phyloP scores from a whole-genome alignment of 2,888 invertebrate genomes.

The Meteorus colon region DNA sequence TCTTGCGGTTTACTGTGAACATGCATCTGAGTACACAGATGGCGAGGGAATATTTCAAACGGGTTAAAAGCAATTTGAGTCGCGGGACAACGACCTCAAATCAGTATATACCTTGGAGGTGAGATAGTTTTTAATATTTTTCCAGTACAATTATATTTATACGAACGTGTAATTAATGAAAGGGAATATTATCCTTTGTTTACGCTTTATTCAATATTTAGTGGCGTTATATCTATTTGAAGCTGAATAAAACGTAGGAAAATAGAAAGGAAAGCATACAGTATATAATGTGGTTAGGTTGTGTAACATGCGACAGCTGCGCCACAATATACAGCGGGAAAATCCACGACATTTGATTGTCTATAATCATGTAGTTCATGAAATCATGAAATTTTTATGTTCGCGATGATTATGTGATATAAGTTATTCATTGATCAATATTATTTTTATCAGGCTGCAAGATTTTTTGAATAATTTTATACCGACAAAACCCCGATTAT shows the following conservation, averaged over 20 bases:
- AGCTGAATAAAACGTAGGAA: neutral
- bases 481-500: no score
- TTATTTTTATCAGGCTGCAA: no score
- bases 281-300: slow-evolving; percentile 2
- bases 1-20: slow-evolving; percentile 40
- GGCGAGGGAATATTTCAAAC: neutral
- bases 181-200: neutral
- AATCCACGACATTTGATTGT: neutral
- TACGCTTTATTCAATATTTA: neutral
- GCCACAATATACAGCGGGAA: neutral
- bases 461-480: no score
- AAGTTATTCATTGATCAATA: neutral
- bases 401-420: neutral
- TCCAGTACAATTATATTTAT: neutral
- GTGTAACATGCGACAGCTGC: slow-evolving; percentile 5
- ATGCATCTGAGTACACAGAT: slow-evolving; percentile 37
- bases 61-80: neutral
- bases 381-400: neutral
- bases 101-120: neutral
- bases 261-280: neutral
- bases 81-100: slow-evolving; percentile 10
- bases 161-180: neutral
- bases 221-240: neutral
- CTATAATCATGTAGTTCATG: no score
- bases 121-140: neutral